Conservation (phyloP, 2,113 vertebrate species). For the Drymodes brunneopygia region DNA sequence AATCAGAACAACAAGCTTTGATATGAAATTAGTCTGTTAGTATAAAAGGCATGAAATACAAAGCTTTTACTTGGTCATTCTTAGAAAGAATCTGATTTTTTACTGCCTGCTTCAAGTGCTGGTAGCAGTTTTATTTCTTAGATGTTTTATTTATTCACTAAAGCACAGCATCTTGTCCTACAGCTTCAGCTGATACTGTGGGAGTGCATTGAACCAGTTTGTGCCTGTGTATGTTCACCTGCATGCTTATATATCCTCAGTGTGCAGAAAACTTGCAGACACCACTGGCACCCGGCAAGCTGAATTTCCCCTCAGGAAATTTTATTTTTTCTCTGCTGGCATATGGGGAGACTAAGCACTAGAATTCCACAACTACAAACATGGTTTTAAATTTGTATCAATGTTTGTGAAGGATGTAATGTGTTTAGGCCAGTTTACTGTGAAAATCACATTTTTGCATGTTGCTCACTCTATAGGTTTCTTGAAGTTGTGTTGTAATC, state of each 20-base stretch:
- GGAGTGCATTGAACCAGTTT: background rate
- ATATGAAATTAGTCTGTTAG: background rate
- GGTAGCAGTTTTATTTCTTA: background rate
- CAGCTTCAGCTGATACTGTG: background rate
- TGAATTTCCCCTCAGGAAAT: background rate
- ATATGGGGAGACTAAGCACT: background rate
- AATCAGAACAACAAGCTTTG: background rate
- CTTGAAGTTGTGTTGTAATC: background rate
- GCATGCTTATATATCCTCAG: too few relatives aligned
- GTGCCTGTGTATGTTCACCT: background rate
- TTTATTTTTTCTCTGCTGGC: background rate
- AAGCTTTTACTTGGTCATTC: background rate
- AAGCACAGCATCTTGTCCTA: background rate
- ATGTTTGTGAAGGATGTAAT: background rate
- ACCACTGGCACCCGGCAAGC: background rate
- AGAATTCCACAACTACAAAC: background rate
- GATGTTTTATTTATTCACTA: background rate
- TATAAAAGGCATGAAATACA: background rate
- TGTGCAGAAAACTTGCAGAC: background rate
- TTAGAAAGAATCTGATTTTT: background rate
- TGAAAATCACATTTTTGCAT: background rate
- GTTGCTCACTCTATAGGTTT: background rate
- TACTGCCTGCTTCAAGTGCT: rapidly evolving
- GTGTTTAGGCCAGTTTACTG: background rate
- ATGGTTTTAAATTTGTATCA: background rate